These are phyloP conservation scores for Halcyon chelicuti DNA, from an alignment of 2,797 vertebrate species.

Conservation along the genomic window DNA sequence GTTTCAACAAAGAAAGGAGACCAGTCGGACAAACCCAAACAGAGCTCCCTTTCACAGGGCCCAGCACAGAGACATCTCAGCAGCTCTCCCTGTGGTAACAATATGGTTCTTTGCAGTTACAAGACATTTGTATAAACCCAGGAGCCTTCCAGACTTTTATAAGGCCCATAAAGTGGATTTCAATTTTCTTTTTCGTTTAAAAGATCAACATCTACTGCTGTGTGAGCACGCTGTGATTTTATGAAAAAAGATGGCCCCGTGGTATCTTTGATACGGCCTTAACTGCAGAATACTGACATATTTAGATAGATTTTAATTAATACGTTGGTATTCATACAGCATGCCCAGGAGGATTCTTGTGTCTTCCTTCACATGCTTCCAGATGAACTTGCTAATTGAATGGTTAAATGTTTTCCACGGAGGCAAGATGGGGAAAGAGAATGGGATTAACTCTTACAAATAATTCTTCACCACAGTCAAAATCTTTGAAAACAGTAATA, in stretches of 20 bases:
- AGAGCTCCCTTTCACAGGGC: neutral
- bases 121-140: neutral
- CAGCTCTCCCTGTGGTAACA: neutral
- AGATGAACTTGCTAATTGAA: constrained; percentile 41
- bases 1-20: constrained; percentile 31
- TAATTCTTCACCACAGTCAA: neutral
- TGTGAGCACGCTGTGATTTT: neutral
- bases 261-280: neutral
- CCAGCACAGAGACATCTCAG: neutral
- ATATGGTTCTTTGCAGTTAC: neutral
- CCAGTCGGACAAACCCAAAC: neutral
- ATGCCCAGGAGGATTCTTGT: neutral
- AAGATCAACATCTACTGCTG: neutral
- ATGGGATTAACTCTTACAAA: neutral
- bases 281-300: neutral
- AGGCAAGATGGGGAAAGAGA: neutral
- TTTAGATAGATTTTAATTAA: constrained; percentile 53
- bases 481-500: neutral
- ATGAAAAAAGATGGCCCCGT: neutral
- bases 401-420: constrained; percentile 29
- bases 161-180: neutral
- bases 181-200: neutral
- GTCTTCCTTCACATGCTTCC: constrained; percentile 15
- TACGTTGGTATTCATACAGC: constrained; percentile 3
- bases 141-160: neutral